Percentiles rank a stretch among this genome's conserved stretches.
Conservation (phyloP, 64 coral and sea anemone genomes). For the Pocillopora verrucosa region DNA sequence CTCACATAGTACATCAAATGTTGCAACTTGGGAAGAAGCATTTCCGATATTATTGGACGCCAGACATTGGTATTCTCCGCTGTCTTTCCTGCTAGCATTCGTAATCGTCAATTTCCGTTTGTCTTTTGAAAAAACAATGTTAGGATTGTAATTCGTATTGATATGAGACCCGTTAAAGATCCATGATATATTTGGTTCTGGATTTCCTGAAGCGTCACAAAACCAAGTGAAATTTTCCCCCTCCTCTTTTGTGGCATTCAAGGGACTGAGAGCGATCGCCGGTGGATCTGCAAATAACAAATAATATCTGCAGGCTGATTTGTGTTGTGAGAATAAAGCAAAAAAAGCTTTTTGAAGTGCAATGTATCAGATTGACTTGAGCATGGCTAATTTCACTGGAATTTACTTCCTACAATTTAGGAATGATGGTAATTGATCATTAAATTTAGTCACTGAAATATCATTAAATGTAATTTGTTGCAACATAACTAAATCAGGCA, state of each 20-base stretch:
- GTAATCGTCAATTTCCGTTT: background rate
- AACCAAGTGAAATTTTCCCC: background rate
- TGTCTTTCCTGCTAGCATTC: background rate
- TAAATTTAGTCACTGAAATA: too few species aligned
- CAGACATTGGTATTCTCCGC: constrained; percentile 10
- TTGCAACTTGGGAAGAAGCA: background rate
- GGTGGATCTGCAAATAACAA: too few species aligned
- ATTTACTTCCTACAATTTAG: too few species aligned
- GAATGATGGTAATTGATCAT: too few species aligned
- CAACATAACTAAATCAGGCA: too few species aligned
- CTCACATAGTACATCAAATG: background rate
- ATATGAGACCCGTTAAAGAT: background rate
- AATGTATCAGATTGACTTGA: too few species aligned
- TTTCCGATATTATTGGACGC: background rate
- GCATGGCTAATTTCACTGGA: too few species aligned
- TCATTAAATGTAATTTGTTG: too few species aligned
- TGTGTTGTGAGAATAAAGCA: too few species aligned
- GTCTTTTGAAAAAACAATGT: background rate
- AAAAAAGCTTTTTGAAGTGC: too few species aligned
- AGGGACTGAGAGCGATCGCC: too few species aligned
- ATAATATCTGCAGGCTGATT: too few species aligned
- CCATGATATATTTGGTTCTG: background rate
- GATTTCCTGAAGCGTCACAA: background rate
- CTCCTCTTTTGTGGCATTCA: background rate
- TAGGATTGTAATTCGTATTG: background rate